These are phyloP conservation scores for Pungitius pungitius DNA, from an alignment of 2,113 vertebrate species.

Conservation along the genomic window DNA sequence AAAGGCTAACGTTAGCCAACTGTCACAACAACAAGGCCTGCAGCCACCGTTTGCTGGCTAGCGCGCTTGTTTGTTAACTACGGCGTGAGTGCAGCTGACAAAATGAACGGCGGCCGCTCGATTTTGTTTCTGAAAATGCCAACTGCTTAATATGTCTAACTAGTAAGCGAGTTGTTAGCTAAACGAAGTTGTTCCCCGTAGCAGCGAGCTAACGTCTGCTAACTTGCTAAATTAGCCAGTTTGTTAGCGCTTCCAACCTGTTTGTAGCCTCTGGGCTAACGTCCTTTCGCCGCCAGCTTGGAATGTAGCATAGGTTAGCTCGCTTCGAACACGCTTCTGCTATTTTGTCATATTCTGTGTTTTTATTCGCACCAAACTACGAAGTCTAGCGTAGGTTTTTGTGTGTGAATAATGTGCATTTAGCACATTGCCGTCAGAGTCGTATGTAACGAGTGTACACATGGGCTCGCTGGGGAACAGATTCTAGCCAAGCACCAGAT, in stretches of 20 bases:
- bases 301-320: neutral
- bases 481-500: neutral
- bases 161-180: neutral
- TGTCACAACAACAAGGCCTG: constrained; percentile 76
- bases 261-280: constrained; percentile 58
- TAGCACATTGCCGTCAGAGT: neutral
- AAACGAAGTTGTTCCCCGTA: constrained; percentile 23
- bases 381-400: fast-evolving
- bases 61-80: neutral
- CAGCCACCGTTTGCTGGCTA: constrained; percentile 26
- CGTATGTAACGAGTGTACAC: constrained; percentile 30
- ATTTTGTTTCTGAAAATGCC: neutral
- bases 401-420: neutral
- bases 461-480: neutral
- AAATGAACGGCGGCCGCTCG: fast-evolving
- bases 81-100: neutral
- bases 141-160: neutral
- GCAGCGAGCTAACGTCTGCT: constrained; percentile 36
- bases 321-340: neutral
- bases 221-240: constrained; percentile 61
- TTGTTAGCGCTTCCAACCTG: constrained; percentile 54
- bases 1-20: constrained; percentile 70
- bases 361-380: fast-evolving
- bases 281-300: neutral
- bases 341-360: neutral